Evolutionary conservation across 2,888 invertebrate species (phyloP).

Genomic region (Pantelozetes paolii): DNA sequence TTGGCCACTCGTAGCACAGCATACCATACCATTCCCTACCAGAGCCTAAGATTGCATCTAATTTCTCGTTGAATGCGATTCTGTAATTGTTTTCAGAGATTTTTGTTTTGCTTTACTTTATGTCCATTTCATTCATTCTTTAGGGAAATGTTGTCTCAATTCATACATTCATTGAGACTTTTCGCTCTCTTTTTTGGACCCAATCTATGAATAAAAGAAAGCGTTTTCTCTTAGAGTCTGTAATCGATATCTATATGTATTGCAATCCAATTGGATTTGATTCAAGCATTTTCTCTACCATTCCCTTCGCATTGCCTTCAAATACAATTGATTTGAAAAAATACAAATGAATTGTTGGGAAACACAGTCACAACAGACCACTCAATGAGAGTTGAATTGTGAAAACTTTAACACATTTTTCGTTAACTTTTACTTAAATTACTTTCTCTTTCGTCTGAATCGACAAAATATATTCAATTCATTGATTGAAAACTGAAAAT

Average conservation of each 20-base stretch:
- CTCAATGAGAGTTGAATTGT: not conserved
- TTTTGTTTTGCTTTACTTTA: conserved; percentile 12
- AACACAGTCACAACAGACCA: not conserved
- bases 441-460: not conserved
- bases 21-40: not conserved
- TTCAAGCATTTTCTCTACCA: conserved; percentile 14
- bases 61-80: not conserved
- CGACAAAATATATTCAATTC: not conserved
- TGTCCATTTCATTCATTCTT: conserved; percentile 24
- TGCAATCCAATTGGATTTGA: conserved; percentile 6
- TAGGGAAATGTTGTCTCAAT: conserved; percentile 20
- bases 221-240: conserved; percentile 7
- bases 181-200: conserved; percentile 1
- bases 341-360: conserved; percentile 19
- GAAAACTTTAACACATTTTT: not conserved
- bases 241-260: conserved; percentile 29
- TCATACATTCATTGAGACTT: not conserved
- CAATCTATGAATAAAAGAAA: conserved; percentile 25
- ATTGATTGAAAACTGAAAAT: not conserved
- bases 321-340: not conserved
- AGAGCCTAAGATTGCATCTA: not conserved
- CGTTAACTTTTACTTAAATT: conserved; percentile 27
- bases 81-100: conserved; percentile 12
- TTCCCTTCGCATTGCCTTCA: not conserved
- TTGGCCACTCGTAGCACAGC: not conserved